Evolutionary conservation across 2,888 invertebrate genomes (phyloP).

Genomic region (Rugalucina vietnamica): DNA sequence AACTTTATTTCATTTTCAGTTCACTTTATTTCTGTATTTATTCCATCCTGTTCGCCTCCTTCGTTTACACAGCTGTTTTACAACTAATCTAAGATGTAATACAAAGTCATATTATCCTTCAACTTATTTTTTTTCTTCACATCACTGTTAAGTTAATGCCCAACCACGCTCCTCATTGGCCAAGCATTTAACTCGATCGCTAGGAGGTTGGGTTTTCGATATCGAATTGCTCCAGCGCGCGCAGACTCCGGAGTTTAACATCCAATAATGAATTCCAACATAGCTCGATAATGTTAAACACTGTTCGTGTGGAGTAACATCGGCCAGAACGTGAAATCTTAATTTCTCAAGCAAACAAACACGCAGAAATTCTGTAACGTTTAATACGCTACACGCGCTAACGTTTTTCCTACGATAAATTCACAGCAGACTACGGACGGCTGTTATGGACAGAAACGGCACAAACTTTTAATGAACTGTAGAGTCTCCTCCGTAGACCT

Average conservation of each 20-base stretch:
- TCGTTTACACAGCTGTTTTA: conserved; percentile 3
- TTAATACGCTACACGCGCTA: neutral
- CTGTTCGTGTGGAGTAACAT: neutral
- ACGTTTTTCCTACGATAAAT: no score
- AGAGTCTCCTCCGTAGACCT: no score
- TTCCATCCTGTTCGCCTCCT: no score
- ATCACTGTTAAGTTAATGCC: neutral
- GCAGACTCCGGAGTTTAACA: neutral
- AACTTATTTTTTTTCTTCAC: neutral
- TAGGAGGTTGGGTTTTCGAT: neutral
- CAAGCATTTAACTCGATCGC: neutral
- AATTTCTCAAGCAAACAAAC: conserved; percentile 10
- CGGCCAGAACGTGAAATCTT: neutral
- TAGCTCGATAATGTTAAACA: neutral
- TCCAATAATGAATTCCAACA: neutral
- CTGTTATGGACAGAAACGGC: no score
- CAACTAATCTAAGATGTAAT: conserved; percentile 22
- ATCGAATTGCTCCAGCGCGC: neutral
- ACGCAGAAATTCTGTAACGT: neutral
- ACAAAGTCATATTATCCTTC: conserved; percentile 41
- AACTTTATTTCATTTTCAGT: no score
- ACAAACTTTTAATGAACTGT: no score
- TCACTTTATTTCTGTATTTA: no score
- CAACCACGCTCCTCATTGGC: neutral
- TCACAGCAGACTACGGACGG: no score